Conservation (phyloP, 2,113 vertebrate genomes). For the Nothocercus nigrocapillus region DNA sequence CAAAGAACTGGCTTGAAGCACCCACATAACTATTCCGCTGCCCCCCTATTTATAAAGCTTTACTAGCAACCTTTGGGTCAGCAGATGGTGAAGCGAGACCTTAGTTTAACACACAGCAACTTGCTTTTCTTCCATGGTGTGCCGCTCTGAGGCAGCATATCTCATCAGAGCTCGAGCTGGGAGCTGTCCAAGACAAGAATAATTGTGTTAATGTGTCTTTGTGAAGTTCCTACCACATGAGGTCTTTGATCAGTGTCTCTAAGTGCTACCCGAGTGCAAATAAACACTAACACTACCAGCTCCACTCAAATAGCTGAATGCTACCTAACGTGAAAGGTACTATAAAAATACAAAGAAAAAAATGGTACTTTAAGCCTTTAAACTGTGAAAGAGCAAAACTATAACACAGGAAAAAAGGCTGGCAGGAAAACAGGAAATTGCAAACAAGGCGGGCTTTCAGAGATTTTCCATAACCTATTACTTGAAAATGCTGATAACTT, state of each 20-base stretch:
- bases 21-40: neutral
- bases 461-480: neutral
- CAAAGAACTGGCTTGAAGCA: neutral
- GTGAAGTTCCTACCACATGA: neutral
- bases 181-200: neutral
- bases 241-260: neutral
- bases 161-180: neutral
- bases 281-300: neutral
- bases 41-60: neutral
- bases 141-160: neutral
- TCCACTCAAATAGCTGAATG: neutral
- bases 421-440: neutral
- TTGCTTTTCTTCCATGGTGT: neutral
- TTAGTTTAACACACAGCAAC: neutral
- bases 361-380: neutral
- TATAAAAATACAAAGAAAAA: neutral
- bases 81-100: neutral
- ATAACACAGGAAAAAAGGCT: neutral
- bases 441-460: neutral
- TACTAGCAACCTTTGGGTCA: neutral
- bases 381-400: neutral
- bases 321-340: neutral
- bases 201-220: neutral
- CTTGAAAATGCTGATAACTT: neutral
- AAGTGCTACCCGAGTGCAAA: neutral